phyloP scores from a whole-genome alignment of 2,797 vertebrate species.

The Syndactyla subalaris region DNA sequence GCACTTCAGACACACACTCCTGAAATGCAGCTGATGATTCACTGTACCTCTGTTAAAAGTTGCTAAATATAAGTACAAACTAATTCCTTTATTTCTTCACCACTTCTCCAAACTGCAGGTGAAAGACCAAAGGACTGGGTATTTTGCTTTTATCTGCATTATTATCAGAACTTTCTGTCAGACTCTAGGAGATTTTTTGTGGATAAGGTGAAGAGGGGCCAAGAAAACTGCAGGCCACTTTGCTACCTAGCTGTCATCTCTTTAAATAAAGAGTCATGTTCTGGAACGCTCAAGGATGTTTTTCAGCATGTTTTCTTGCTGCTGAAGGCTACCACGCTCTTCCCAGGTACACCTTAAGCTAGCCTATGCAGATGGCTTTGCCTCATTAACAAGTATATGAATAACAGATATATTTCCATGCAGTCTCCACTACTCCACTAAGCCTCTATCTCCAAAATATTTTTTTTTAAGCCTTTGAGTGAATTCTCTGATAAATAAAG shows the following conservation, averaged over 20 bases:
- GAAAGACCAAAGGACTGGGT: background rate
- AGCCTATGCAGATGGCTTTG: background rate
- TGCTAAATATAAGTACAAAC: conserved; percentile 53
- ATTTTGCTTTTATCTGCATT: background rate
- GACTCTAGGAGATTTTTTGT: background rate
- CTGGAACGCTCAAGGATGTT: background rate
- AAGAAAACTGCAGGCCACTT: background rate
- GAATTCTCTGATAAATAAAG: background rate
- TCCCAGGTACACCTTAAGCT: background rate
- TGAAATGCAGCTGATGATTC: conserved; percentile 52
- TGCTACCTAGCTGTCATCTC: background rate
- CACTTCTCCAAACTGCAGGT: background rate
- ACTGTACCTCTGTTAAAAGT: conserved; percentile 19
- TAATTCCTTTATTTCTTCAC: background rate
- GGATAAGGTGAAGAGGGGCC: background rate
- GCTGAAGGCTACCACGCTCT: background rate
- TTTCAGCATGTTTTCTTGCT: background rate
- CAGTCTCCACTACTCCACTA: background rate
- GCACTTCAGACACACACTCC: background rate
- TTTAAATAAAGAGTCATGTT: background rate
- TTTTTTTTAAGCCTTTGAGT: background rate
- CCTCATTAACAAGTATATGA: background rate
- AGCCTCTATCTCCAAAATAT: background rate
- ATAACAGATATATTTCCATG: background rate
- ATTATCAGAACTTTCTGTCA: background rate